Base-by-base conservation (phyloP, 2,888 invertebrate species). In the Meganola albula region DNA sequence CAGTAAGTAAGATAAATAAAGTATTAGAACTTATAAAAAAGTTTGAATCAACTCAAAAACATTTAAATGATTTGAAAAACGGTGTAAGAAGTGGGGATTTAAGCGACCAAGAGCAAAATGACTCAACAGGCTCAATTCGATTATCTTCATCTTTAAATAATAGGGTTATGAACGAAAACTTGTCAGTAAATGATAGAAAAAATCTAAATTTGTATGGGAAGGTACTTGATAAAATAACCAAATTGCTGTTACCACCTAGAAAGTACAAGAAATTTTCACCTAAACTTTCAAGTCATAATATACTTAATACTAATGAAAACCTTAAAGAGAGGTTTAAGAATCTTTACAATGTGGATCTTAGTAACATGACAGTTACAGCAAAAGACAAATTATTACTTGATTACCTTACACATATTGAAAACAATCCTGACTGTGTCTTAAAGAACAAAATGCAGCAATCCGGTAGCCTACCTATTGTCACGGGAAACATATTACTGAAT, bases 321-420 rank as follows among this genome's bases (percentile, higher is more conserved):
- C 14, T 72, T 1, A 63, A 52, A 20, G 50, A 58, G n/a, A 62
- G 62, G 34, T 28, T 74, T 2, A 60, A 63, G 37, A 48, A 56
- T 20, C 38, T 63, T 8, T 70, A 63, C 34, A 54, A 69, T 12
- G 50, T 66, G 3, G 62, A 75, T 48, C 24, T 70, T 8, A 49
- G 32, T 9, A 63, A 62, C 23, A 44, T 61, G 26, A 62, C 58
- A 26, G 33, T 78, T 9, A 63, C 71, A n/a, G 40, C 56, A 4
- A 83, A 82, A 54, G 84, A 85, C 47, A 76, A 66, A 57, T 42
- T 84, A 16, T 41, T 83, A 10, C 48, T 77, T 18, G 78, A 82
- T 46, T 84, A 83, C 37, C 46, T 85, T 11, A 58, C 49, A 12
- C 74, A 72, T 24, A 58, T 82, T 7, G 63, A 75, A 38, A 63